Base-by-base conservation (phyloP, 2,888 invertebrate species). In the Odiellus spinosus region DNA sequence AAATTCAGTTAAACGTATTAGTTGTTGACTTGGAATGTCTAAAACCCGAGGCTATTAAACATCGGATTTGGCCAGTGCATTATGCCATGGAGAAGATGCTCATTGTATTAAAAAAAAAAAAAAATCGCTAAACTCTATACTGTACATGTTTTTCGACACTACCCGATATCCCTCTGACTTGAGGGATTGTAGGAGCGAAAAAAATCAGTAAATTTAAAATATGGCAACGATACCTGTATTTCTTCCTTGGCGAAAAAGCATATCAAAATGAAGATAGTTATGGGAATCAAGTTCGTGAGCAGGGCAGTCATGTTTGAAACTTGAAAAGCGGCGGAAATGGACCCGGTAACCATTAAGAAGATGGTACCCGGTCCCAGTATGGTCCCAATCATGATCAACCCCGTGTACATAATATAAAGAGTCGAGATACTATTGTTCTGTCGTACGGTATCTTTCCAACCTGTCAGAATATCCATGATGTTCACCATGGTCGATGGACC, bases 181-280 rank as follows among this genome's bases (percentile, higher is more conserved):
- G n/a, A n/a, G n/a, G n/a, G n/a, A n/a, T n/a, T n/a, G n/a, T n/a
- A n/a, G n/a, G n/a, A n/a, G n/a, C n/a, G n/a, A n/a, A n/a, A n/a
- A n/a, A n/a, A n/a, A n/a, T n/a, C n/a, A n/a, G n/a, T n/a, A n/a
- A n/a, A n/a, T n/a, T n/a, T n/a, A n/a, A n/a, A n/a, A n/a, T n/a
- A n/a, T n/a, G n/a, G n/a, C n/a, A n/a, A 42, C 12, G 33, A 8
- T 69, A 85, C 86, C 76, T 90, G 73, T 55, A 86, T 77, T 60
- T 82, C 82, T 3, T 87, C 76, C 71, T 88, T 91, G 69, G 86
- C 84, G 1, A 84, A 82, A 63, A 95, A 87, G 65, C 96, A 96
- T 46, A 91, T 76, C 40, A 87, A 69, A 79, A 93, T 87, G 67
- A 93, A 96, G 46, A 83, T 95, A 61, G 82, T 64, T 55, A 95